These are phyloP conservation scores for Philypnodon macrostomus DNA, from an alignment of 2,797 vertebrate species.

Conservation along the genomic window DNA sequence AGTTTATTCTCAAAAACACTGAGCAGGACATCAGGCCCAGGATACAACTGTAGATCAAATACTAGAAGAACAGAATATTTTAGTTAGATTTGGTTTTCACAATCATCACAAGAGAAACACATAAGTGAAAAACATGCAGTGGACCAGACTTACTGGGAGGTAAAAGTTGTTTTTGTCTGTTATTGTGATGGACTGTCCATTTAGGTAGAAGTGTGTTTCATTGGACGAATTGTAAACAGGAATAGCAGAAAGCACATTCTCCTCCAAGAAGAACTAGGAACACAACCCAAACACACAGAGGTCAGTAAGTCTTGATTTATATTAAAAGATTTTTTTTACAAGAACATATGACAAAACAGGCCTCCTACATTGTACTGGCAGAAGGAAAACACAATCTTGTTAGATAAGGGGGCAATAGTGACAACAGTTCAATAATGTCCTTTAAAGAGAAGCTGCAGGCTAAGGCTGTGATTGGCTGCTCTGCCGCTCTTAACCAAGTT, in stretches of 20 bases:
- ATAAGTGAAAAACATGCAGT: not conserved
- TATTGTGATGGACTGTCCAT: conserved; percentile 72
- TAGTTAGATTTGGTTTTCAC: no score
- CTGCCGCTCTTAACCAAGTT: conserved; percentile 52
- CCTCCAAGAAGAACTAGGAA: conserved; percentile 90
- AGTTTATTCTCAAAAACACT: conserved; percentile 92
- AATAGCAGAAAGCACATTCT: conserved; percentile 63
- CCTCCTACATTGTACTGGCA: conserved; percentile 18
- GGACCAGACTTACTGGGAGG: conserved; percentile 87
- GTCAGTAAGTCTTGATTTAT: not conserved
- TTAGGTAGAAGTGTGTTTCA: conserved; percentile 72
- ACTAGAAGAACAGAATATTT: conserved; percentile 66
- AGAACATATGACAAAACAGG: conserved; percentile 27
- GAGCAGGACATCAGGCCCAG: conserved; percentile 92
- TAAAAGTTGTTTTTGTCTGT: conserved; percentile 88
- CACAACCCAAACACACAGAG: conserved; percentile 7
- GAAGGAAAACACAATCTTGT: conserved; percentile 46
- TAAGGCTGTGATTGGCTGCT: conserved; percentile 53
- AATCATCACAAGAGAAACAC: no score
- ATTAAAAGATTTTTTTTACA: not conserved
- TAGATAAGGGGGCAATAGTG: conserved; percentile 57
- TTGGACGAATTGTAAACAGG: conserved; percentile 85
- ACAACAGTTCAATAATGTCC: conserved; percentile 61
- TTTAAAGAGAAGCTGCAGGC: conserved; percentile 54
- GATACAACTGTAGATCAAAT: conserved; percentile 94